Evolutionary conservation across 2,113 vertebrate genomes (phyloP).

Genomic region (Cyrtonyx montezumae): DNA sequence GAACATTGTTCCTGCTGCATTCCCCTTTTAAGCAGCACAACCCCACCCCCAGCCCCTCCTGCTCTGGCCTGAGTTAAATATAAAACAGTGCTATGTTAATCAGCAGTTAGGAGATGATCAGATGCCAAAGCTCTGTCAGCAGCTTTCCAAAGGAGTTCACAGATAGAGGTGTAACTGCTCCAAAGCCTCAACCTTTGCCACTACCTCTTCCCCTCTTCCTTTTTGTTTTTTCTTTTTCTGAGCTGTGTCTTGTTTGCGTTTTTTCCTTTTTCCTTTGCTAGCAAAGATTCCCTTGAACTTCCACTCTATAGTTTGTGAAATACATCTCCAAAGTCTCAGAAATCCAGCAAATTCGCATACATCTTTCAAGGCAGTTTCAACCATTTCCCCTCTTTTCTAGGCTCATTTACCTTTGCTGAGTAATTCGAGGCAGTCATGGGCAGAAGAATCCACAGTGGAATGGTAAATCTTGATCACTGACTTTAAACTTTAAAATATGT

Average conservation of each 20-base stretch:
- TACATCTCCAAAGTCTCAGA: not conserved
- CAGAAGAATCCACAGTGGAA: not conserved
- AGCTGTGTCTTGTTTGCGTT: not conserved
- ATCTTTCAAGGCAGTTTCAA: not conserved
- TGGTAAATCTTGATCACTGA: not conserved
- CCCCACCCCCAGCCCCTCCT: conserved; percentile 67
- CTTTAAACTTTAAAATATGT: conserved; percentile 3
- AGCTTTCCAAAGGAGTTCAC: conserved; percentile 60
- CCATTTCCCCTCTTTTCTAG: not conserved
- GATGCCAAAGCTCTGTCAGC: conserved; percentile 77
- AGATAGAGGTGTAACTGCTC: conserved; percentile 54
- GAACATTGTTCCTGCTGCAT: conserved; percentile 26
- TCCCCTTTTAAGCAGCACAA: conserved; percentile 63
- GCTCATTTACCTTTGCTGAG: not conserved
- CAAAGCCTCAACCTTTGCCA: conserved; percentile 67
- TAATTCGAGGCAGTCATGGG: not conserved
- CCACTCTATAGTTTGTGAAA: not conserved
- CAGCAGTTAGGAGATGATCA: conserved; percentile 72
- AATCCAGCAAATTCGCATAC: not conserved
- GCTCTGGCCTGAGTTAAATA: conserved; percentile 83
- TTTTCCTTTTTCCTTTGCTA: not conserved
- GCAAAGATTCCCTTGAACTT: conserved; percentile 39
- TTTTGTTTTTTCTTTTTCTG: not conserved
- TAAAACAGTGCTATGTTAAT: conserved; percentile 82
- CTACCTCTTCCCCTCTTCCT: conserved; percentile 1